Conservation (phyloP, 2,888 invertebrate species). For the Criorhina ranunculi region DNA sequence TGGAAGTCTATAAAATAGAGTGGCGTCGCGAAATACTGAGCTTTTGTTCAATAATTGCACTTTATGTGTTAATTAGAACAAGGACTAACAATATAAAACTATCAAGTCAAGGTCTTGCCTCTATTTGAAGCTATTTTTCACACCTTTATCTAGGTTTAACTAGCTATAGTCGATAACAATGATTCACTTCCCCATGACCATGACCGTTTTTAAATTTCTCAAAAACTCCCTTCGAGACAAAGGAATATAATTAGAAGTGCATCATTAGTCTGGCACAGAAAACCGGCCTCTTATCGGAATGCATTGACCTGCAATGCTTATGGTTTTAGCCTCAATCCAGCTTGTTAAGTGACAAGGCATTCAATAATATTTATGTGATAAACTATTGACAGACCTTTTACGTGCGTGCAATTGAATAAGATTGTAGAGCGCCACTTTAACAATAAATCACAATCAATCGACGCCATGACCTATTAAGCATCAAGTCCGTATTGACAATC, state of each 20-base stretch:
- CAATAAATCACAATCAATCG: background rate
- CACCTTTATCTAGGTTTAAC: background rate
- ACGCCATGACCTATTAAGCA: background rate
- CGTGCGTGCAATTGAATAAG: constrained; percentile 3
- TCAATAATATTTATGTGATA: constrained; percentile 15
- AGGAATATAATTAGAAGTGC: background rate
- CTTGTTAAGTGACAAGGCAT: background rate
- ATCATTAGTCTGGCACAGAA: background rate
- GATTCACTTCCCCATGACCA: background rate
- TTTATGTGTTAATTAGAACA: background rate
- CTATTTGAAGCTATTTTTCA: background rate
- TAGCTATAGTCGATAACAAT: too few species aligned
- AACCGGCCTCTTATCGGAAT: constrained; percentile 16
- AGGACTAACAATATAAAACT: background rate
- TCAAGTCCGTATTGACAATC: background rate
- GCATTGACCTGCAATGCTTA: constrained; percentile 28
- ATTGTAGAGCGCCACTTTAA: constrained; percentile 13
- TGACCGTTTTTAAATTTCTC: background rate
- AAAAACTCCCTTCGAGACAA: background rate
- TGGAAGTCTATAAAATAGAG: constrained; percentile 5
- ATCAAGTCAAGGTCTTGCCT: background rate
- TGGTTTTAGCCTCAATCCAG: constrained; percentile 5
- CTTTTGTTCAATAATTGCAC: background rate
- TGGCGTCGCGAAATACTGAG: background rate
- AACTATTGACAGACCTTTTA: constrained; percentile 11